Conservation (phyloP, 2,113 vertebrate species). For the Pedionomus torquatus region DNA sequence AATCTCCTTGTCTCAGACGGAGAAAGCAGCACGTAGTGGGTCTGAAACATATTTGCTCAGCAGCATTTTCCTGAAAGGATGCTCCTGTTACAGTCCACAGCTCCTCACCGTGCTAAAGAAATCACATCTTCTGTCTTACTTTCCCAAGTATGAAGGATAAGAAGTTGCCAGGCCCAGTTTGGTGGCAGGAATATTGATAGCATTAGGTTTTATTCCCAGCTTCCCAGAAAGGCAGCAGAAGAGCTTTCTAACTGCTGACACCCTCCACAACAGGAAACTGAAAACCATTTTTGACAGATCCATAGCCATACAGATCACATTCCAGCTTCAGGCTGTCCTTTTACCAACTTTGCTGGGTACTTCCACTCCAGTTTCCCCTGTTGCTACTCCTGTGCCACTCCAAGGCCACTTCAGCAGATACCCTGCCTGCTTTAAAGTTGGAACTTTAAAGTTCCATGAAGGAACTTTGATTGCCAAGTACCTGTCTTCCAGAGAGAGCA, state of each 20-base stretch:
- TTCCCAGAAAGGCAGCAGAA: not conserved
- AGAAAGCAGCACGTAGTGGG: not conserved
- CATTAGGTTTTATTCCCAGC: not conserved
- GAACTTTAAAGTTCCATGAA: no score
- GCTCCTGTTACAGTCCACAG: not conserved
- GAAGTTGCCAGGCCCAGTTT: not conserved
- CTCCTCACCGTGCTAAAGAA: not conserved
- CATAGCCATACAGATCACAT: not conserved
- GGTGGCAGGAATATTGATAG: not conserved
- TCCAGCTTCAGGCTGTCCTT: not conserved
- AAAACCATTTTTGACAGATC: not conserved
- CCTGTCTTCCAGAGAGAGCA: not conserved
- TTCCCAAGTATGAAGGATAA: not conserved
- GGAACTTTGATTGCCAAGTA: not conserved
- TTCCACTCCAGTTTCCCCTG: not conserved
- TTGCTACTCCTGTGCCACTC: not conserved
- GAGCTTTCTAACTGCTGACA: not conserved
- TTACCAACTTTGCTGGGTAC: not conserved
- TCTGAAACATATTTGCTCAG: not conserved
- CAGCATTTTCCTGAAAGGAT: not conserved
- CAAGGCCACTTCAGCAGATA: not conserved
- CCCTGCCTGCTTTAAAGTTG: not conserved
- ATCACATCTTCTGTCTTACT: not conserved
- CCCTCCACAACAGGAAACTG: not conserved
- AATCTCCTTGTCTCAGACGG: not conserved